Percentiles rank a stretch among this genome's conserved stretches.
Conservation (phyloP, 2,113 vertebrate species). For the Dromiciops gliroides region DNA sequence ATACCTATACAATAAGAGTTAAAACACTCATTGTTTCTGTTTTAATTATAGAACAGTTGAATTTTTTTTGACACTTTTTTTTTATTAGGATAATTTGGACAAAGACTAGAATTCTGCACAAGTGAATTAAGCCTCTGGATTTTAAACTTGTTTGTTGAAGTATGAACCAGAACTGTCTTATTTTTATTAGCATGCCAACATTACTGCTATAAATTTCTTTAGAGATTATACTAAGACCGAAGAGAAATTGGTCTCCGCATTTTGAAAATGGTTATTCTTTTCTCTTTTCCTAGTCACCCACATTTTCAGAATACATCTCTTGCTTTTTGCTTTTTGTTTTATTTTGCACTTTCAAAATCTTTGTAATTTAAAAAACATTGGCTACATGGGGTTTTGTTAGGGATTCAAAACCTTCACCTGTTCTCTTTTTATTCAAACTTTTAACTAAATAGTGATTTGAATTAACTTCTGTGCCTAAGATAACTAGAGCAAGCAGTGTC, state of each 20-base stretch:
- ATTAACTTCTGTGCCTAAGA: neutral
- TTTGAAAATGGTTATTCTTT: constrained; percentile 33
- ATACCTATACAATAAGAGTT: constrained; percentile 52
- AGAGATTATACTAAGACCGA: constrained; percentile 27
- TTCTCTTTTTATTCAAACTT: neutral
- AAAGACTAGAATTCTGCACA: neutral
- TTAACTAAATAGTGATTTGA: neutral
- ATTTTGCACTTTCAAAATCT: neutral
- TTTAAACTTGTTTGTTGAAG: constrained; percentile 30
- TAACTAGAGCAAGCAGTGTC: neutral
- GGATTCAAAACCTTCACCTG: neutral
- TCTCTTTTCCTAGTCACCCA: neutral
- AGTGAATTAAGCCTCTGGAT: neutral
- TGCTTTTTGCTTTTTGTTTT: constrained; percentile 28
- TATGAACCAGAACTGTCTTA: constrained; percentile 11
- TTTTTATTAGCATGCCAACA: constrained; percentile 37
- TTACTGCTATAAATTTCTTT: constrained; percentile 34
- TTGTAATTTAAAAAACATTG: no score
- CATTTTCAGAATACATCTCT: constrained; percentile 24
- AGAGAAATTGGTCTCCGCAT: constrained; percentile 51
- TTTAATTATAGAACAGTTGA: constrained; percentile 31
- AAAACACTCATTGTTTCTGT: constrained; percentile 35
- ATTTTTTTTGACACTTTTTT: constrained; percentile 51
- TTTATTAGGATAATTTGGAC: constrained; percentile 33
- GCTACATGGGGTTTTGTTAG: neutral